Percentiles rank a stretch among this genome's conserved stretches.
Conservation (phyloP, 2,888 invertebrate genomes). For the Alviniconcha strummeri region DNA sequence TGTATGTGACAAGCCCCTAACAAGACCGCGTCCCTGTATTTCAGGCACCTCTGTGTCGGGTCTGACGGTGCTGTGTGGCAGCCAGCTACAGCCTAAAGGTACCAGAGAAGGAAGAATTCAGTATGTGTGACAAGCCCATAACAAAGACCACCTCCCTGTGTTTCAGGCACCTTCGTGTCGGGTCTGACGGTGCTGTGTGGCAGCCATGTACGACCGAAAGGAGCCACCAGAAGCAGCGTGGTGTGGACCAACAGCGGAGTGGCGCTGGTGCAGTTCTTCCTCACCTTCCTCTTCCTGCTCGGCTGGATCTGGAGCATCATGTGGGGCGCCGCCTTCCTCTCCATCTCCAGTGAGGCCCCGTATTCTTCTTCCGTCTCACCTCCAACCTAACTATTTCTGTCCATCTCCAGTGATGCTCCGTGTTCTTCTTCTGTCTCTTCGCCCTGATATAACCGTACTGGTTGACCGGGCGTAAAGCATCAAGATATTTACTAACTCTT, state of each 20-base stretch:
- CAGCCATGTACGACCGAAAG: slow-evolving; percentile 57
- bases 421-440: too few species aligned
- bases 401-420: not conserved
- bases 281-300: slow-evolving; percentile 65
- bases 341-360: slow-evolving; percentile 59
- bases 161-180: slow-evolving; percentile 66
- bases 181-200: slow-evolving; percentile 67
- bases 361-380: not conserved
- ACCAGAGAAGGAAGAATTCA: too few species aligned
- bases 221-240: slow-evolving; percentile 54
- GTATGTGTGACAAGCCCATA: too few species aligned
- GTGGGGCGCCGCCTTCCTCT: slow-evolving; percentile 69
- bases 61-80: slow-evolving; percentile 64
- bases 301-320: slow-evolving; percentile 72
- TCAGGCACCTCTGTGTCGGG: slow-evolving; percentile 68
- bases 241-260: slow-evolving; percentile 67
- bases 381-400: slow-evolving; percentile 5
- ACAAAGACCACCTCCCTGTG: too few species aligned
- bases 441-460: too few species aligned
- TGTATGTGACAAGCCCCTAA: too few species aligned
- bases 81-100: slow-evolving; percentile 51
- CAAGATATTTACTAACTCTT: too few species aligned
- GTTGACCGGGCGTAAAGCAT: too few species aligned
- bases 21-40: slow-evolving; percentile 12
- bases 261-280: slow-evolving; percentile 66